Evolutionary conservation across 92 coral and sea anemone genomes (phyloP).

Genomic region (Epizoanthus stellaris): DNA sequence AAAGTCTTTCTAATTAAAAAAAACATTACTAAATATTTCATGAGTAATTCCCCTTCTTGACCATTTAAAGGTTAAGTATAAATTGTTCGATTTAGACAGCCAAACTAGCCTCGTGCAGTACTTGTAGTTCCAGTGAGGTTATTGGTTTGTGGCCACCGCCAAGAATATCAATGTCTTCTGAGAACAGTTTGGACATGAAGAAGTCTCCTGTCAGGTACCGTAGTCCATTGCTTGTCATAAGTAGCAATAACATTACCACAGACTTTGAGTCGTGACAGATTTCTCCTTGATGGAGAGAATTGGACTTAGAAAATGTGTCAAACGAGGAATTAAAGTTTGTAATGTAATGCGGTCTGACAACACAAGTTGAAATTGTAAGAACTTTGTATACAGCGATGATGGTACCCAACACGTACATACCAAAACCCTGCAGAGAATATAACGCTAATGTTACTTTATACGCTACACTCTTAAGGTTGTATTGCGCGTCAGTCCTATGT

Average conservation of each 20-base stretch:
- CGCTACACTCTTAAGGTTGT: neutral
- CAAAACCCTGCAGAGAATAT: conserved; percentile 50
- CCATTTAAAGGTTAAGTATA: too few species aligned
- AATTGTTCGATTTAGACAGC: too few species aligned
- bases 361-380: conserved; percentile 44
- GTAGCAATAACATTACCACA: conserved; percentile 56
- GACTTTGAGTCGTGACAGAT: conserved; percentile 44
- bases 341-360: neutral
- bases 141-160: conserved; percentile 41
- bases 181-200: conserved; percentile 58
- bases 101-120: neutral
- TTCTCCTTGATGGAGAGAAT: neutral
- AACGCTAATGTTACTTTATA: conserved; percentile 45
- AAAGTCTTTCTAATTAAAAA: too few species aligned
- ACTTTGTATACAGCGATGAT: conserved; percentile 62
- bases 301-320: neutral
- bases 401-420: conserved; percentile 46
- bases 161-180: conserved; percentile 57
- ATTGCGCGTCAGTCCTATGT: conserved; percentile 16
- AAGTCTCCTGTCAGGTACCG: conserved; percentile 62
- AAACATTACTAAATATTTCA: too few species aligned
- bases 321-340: neutral
- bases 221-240: conserved; percentile 63
- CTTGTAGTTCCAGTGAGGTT: neutral
- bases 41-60: too few species aligned